Base-by-base conservation (phyloP, 1,140 invertebrate genomes). In the Pygmarrhopalites habei region DNA sequence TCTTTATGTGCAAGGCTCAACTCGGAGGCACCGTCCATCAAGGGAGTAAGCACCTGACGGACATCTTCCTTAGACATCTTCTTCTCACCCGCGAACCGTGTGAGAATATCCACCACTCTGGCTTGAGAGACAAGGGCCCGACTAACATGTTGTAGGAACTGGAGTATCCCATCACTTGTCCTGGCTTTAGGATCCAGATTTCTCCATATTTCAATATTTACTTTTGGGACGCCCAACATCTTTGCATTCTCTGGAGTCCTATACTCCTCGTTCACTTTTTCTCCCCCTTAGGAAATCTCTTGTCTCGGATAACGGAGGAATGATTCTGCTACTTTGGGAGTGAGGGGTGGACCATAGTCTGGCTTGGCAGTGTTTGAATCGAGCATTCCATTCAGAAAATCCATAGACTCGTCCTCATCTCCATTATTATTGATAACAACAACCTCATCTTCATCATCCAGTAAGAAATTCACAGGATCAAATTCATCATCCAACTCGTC, bases 201-300 rank as follows among this genome's bases (percentile, higher is more conserved):
- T n/a, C 15, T 29, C 65, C 60, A 66, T 26, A 66, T 56, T 21
- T 32, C 44, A 2, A 55, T 39, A 47, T 66, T 66, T 4, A 66
- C 44, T 26, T 55, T 52, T 32, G 65, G 65, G 1, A 46, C 51
- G 15, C n/a, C 17, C 2, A 66, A 23, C 4, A 5, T 15, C 17
- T 62, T 62, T 0, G 21, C 39, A 55, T 66, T 66, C 2, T 35
- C 43, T 30, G 65, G 65, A 0, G 47, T 14, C 19, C 58, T 5
- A 35, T 7, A 35, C 32, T 35, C 15, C 15, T 47, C n/a, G 7
- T 47, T 47, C 17, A 47, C 19, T 47, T 10, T 10, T 23, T 47
- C 44, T 47, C 7, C 7, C 7, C 19, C 5, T 23, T 47, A 12
- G 5, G 17, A 4, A 47, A 19, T 47, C 4, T 10, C 44, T 47